Percentiles rank a stretch among this genome's conserved stretches.
These are phyloP conservation scores for Oceanites oceanicus DNA, from an alignment of 2,113 vertebrate species.

Conservation along the genomic window DNA sequence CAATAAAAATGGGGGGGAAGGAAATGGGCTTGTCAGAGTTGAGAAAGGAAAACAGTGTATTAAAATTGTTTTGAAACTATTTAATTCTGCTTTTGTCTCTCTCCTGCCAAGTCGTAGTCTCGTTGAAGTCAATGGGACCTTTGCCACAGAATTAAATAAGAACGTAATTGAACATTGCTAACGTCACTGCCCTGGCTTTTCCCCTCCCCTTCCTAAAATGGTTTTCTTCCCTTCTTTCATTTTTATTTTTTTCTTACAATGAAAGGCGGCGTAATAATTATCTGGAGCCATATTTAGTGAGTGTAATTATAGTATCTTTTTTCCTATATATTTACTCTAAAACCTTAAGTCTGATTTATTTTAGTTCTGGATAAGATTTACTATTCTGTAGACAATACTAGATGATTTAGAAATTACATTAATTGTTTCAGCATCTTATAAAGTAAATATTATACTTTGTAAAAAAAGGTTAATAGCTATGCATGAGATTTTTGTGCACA, in stretches of 20 bases:
- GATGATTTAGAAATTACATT: background rate
- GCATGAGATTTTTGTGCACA: background rate
- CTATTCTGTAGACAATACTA: background rate
- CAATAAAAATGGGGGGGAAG: background rate
- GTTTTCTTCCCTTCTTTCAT: background rate
- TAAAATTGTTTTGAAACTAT: background rate
- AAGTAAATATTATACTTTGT: background rate
- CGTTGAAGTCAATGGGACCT: background rate
- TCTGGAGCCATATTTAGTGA: constrained; percentile 13
- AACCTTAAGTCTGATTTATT: background rate
- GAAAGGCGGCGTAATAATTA: background rate
- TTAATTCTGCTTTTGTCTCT: constrained; percentile 17
- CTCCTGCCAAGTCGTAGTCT: background rate
- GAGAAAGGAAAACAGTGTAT: background rate
- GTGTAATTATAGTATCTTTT: constrained; percentile 40
- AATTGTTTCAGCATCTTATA: background rate
- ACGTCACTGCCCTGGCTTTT: background rate
- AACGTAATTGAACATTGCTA: background rate
- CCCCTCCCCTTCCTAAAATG: background rate
- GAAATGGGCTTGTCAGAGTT: background rate
- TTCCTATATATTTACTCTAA: constrained; percentile 15
- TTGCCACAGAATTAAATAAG: constrained; percentile 5
- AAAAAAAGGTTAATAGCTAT: background rate
- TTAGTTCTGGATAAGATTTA: background rate
- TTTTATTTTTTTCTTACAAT: background rate